Percentiles rank a stretch among this genome's conserved stretches.
These are phyloP conservation scores for Cliona cf. orientalis DNA, from an alignment of 37 sponge, comb jelly and placozoan species.

Conservation along the genomic window DNA sequence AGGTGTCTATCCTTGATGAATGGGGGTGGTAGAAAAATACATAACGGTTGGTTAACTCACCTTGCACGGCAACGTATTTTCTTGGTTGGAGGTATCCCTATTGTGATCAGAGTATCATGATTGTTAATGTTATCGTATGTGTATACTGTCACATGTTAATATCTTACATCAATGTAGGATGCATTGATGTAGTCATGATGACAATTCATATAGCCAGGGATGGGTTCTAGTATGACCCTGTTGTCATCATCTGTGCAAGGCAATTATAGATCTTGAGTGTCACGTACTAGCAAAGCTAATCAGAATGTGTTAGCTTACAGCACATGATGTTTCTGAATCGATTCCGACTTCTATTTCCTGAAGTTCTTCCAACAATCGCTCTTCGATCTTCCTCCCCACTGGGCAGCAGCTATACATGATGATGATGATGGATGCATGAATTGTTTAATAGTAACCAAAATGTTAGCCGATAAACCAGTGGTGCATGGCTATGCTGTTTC, in stretches of 20 bases:
- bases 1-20: too few relatives aligned
- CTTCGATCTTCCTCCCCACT: constrained; percentile 20
- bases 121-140: not conserved
- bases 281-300: not conserved
- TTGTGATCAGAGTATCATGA: not conserved
- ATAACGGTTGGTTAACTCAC: too few relatives aligned
- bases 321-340: constrained; percentile 47
- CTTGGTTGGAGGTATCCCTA: too few relatives aligned
- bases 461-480: too few relatives aligned
- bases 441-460: too few relatives aligned
- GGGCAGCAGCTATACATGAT: not conserved
- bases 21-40: too few relatives aligned
- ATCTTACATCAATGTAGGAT: constrained; percentile 71
- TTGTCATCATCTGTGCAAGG: constrained; percentile 37
- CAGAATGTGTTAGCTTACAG: constrained; percentile 26
- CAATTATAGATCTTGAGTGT: not conserved
- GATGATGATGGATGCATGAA: not conserved
- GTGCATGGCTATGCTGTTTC: too few relatives aligned
- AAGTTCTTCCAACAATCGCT: not conserved
- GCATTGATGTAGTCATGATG: constrained; percentile 62
- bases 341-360: constrained; percentile 20
- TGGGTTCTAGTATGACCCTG: constrained; percentile 31
- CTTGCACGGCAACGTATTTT: too few relatives aligned
- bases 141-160: not conserved
- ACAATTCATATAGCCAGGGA: constrained; percentile 5